phyloP scores from a whole-genome alignment of 1,140 invertebrate species.

The Pseudobourletiella spinata region DNA sequence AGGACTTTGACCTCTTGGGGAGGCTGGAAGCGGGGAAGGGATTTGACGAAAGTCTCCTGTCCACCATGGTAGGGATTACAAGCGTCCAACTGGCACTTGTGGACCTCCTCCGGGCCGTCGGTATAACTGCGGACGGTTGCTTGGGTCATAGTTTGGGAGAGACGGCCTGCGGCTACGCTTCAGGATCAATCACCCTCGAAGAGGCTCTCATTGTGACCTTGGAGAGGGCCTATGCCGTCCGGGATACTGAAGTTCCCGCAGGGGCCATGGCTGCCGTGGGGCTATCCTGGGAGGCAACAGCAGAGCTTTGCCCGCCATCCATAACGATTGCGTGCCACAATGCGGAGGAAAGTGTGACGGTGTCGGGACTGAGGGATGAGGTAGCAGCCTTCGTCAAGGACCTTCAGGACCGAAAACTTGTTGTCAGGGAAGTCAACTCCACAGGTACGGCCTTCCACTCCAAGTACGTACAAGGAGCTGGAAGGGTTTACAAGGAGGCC shows the following conservation, averaged over 20 bases:
- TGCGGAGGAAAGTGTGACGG: conserved; percentile 1
- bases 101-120: conserved; percentile 61
- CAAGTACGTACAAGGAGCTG: too few relatives aligned
- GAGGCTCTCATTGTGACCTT: conserved; percentile 87
- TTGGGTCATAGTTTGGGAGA: conserved; percentile 93
- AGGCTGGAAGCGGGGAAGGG: conserved; percentile 67
- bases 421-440: conserved; percentile 1
- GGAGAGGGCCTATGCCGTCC: conserved; percentile 77
- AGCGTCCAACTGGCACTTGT: conserved; percentile 82
- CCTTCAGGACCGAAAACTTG: not conserved
- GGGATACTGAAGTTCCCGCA: conserved; percentile 58
- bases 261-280: conserved; percentile 53
- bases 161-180: conserved; percentile 92
- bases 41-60: conserved; percentile 70
- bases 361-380: conserved; percentile 81
- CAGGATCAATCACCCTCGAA: conserved; percentile 83
- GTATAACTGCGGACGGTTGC: conserved; percentile 81
- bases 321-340: conserved; percentile 22
- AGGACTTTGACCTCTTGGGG: not conserved
- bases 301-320: conserved; percentile 59
- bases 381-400: conserved; percentile 40
- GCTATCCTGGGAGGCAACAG: conserved; percentile 77
- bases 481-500: too few relatives aligned
- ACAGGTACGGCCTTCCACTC: conserved; percentile 7
- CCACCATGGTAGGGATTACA: conserved; percentile 86